Evolutionary conservation across 2,888 invertebrate species (phyloP).

Genomic region (Malacosoma neustria): DNA sequence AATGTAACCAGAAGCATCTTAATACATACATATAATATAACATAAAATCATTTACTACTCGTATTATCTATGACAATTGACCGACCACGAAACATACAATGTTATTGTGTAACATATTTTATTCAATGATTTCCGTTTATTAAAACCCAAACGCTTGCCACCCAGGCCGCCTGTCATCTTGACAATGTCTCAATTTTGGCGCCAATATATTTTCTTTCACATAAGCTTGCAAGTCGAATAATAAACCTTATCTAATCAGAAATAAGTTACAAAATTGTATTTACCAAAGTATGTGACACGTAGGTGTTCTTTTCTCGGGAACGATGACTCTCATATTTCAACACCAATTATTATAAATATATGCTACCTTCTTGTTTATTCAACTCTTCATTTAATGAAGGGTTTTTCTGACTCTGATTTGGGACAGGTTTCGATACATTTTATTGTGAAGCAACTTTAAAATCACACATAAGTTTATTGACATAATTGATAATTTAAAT

Average conservation of each 20-base stretch:
- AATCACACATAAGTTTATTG: no score
- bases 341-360: constrained; percentile 66
- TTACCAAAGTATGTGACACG: constrained; percentile 20
- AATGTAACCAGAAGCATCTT: no score
- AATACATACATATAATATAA: no score
- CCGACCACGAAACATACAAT: no score
- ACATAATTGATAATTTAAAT: no score
- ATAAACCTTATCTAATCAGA: constrained; percentile 7
- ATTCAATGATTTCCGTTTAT: constrained; percentile 16
- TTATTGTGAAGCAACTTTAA: no score
- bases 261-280: constrained; percentile 21
- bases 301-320: constrained; percentile 67
- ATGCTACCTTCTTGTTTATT: constrained; percentile 57
- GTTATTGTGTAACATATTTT: constrained; percentile 1
- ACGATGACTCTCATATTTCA: constrained; percentile 55
- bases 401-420: constrained; percentile 35
- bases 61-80: no score
- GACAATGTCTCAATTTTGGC: constrained; percentile 65
- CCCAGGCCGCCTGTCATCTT: constrained; percentile 53
- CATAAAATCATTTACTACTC: no score
- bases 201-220: constrained; percentile 32
- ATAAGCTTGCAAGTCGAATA: constrained; percentile 8
- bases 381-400: constrained; percentile 66
- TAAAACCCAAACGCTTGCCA: constrained; percentile 45
- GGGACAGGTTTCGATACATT: no score